These are phyloP conservation scores for Mirounga angustirostris DNA, from an alignment of 2,113 vertebrate genomes.

Conservation along the genomic window DNA sequence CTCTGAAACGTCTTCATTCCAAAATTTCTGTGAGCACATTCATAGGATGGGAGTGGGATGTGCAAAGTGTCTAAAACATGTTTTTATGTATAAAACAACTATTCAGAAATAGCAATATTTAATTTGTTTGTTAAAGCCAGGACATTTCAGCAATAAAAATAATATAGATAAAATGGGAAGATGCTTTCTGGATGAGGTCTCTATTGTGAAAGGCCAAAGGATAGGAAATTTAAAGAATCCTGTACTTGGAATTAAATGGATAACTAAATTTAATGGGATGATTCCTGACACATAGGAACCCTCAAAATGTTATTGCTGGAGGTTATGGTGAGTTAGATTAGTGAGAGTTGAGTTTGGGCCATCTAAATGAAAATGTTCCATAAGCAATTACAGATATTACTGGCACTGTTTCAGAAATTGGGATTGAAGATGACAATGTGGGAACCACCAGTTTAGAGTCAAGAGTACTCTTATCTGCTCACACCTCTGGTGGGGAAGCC, in stretches of 20 bases:
- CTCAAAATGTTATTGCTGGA: background rate
- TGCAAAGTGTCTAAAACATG: background rate
- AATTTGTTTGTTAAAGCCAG: conserved; percentile 36
- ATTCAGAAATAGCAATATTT: conserved; percentile 50
- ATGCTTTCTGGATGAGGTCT: background rate
- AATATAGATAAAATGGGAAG: background rate
- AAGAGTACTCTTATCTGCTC: background rate
- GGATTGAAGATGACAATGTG: background rate
- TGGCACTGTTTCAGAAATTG: background rate
- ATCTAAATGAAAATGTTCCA: background rate
- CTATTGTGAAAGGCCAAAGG: background rate
- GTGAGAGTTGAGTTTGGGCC: background rate
- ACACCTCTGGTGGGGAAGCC: background rate
- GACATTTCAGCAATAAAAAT: background rate
- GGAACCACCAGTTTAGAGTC: background rate
- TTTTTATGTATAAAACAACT: conserved; percentile 47
- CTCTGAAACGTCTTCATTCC: conserved; percentile 34
- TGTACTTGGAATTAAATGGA: background rate
- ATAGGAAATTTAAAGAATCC: background rate
- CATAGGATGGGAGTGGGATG: background rate
- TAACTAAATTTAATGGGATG: background rate
- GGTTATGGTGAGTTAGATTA: background rate
- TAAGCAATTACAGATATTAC: background rate
- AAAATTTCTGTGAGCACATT: background rate
- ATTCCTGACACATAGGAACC: background rate